Evolutionary conservation across 2,888 invertebrate genomes (phyloP).

Genomic region (Apamea anceps): DNA sequence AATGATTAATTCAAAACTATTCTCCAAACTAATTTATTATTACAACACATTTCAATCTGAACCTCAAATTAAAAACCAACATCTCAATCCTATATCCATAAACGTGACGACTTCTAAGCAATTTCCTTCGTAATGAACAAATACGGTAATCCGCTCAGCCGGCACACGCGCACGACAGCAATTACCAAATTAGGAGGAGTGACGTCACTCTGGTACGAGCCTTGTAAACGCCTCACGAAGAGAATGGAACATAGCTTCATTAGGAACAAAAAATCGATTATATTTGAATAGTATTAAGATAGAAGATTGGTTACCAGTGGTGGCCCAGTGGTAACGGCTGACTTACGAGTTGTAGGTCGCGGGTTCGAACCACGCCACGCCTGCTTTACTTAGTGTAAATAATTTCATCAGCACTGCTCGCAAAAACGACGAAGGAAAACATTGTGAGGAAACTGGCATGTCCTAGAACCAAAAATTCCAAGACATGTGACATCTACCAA

Average conservation of each 20-base stretch:
- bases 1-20: background rate
- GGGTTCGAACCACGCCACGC: no score
- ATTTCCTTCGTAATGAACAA: conserved; percentile 68
- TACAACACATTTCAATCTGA: background rate
- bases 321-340: background rate
- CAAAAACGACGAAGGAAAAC: no score
- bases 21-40: background rate
- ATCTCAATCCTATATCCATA: conserved; percentile 34
- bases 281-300: conserved; percentile 1
- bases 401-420: no score
- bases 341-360: no score
- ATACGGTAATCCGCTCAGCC: conserved; percentile 63
- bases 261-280: conserved; percentile 4
- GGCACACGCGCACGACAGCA: conserved; percentile 46
- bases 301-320: background rate
- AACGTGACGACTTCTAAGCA: conserved; percentile 33
- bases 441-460: background rate
- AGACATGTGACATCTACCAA: no score
- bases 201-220: conserved; percentile 62
- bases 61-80: conserved; percentile 10
- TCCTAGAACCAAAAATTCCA: background rate
- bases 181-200: conserved; percentile 63
- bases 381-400: no score
- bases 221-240: conserved; percentile 38
- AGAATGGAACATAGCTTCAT: conserved; percentile 20